Evolutionary conservation across 2,888 invertebrate species (phyloP), one percentile per base, ranked within the genome.

Genomic region (Drosophila birchii): DNA sequence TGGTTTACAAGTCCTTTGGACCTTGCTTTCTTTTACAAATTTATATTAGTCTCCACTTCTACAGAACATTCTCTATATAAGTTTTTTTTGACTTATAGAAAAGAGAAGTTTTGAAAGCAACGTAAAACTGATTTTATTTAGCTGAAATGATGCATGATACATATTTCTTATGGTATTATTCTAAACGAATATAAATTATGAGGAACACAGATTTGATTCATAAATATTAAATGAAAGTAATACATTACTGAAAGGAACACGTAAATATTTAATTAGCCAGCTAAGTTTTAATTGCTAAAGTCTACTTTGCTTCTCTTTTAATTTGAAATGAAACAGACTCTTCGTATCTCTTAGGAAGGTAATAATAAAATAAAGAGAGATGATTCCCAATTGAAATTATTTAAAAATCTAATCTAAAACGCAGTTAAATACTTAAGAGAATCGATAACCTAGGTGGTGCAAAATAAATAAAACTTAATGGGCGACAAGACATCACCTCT

Each of bases 401-500:
- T 2, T 14, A 11, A 18, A 39, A 47, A 47, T 18, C 32, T 9
- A 29, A 26, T 34, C 41, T 41, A 3, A 34, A 67, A 49, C 26
- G 23, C 32, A 47, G 23, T 64, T 14, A 12, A 36, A 18, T 12
- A 7, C 20, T 43, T 8, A 18, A 44, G 34, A 61, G 62, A 43
- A 43, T 14, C 26, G 18, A 67, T 64, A 34, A 9, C 5, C 26
- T 20, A 49, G 43, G 18, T 61, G 41, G 14, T 16, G 16, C 18
- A 36, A 34, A 41, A 61, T 23, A 43, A 34, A 61, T 12, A 61
- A 23, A 43, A 43, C 8, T 23, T 60, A 32, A 34, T 47, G 18
- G 34, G 12, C 34, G 16, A 49, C 51, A 67, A 49, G 29, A 49
- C 34, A 61, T 18, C 26, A 16, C 14, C 29, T 61, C 43, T n/a